Percentiles rank a stretch among this genome's conserved stretches.
Conservation (phyloP, 2,113 vertebrate genomes). For the Chauna torquata region DNA sequence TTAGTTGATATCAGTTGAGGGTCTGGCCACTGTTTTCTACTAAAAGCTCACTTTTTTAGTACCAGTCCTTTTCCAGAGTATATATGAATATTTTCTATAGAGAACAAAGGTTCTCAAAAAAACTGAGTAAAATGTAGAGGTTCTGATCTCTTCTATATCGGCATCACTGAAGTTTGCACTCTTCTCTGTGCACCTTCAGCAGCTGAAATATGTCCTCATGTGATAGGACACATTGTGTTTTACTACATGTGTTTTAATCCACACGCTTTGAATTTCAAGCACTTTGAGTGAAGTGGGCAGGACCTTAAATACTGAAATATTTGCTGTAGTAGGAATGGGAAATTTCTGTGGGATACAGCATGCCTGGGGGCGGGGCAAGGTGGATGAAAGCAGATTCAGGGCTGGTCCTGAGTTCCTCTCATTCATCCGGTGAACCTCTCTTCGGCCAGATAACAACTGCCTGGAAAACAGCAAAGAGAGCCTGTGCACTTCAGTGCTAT, state of each 20-base stretch:
- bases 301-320: background rate
- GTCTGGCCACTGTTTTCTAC: background rate
- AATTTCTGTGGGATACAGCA: background rate
- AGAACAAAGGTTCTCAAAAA: background rate
- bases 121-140: background rate
- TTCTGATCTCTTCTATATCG: background rate
- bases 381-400: background rate
- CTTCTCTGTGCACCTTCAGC: background rate
- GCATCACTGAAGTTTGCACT: background rate
- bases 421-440: rapidly evolving
- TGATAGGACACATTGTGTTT: background rate
- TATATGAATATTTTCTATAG: background rate
- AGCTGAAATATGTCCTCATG: background rate
- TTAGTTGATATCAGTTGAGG: background rate
- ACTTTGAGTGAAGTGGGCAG: background rate
- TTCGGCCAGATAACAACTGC: background rate
- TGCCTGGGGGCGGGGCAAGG: rapidly evolving
- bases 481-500: background rate
- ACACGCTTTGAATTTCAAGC: background rate
- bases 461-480: background rate
- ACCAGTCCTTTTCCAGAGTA: background rate
- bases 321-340: background rate
- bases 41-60: background rate
- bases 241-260: background rate
- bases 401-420: background rate